These are phyloP conservation scores for Mimumesa dahlbomi DNA, from an alignment of 2,888 invertebrate species.

Conservation along the genomic window DNA sequence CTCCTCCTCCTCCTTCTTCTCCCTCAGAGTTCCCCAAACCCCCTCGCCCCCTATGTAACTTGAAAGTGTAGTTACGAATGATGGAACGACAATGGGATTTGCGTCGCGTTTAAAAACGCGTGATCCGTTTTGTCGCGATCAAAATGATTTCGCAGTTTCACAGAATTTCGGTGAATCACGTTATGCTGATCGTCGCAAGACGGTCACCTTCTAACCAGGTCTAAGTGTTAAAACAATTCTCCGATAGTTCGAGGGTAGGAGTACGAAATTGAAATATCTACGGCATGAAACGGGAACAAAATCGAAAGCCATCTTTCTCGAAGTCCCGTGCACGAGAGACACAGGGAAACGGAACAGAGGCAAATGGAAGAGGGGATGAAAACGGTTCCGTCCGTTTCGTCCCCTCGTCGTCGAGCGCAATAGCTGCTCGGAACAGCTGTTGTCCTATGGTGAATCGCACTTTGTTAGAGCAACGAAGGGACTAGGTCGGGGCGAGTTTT, in stretches of 20 bases:
- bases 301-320: conserved; percentile 37
- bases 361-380: conserved; percentile 36
- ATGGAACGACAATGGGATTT: conserved; percentile 35
- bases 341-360: conserved; percentile 9
- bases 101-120: conserved; percentile 43
- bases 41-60: conserved; percentile 30
- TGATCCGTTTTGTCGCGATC: background rate
- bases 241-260: conserved; percentile 3
- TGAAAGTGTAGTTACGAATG: conserved; percentile 38
- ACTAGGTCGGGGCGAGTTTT: conserved; percentile 55
- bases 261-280: conserved; percentile 28
- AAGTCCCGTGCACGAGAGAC: background rate
- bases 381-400: conserved; percentile 40
- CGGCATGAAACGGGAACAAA: conserved; percentile 6
- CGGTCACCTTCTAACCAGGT: too few relatives aligned
- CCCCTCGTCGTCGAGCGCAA: conserved; percentile 60
- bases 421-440: conserved; percentile 66
- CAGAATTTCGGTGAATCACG: too few relatives aligned
- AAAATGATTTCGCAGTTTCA: background rate
- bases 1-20: background rate
- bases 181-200: too few relatives aligned
- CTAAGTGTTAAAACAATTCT: too few relatives aligned
- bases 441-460: conserved; percentile 63
- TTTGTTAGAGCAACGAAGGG: conserved; percentile 57
- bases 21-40: too few relatives aligned